phyloP scores from a whole-genome alignment of 2,888 invertebrate genomes.

The Branchinecta sandiegonensis region DNA sequence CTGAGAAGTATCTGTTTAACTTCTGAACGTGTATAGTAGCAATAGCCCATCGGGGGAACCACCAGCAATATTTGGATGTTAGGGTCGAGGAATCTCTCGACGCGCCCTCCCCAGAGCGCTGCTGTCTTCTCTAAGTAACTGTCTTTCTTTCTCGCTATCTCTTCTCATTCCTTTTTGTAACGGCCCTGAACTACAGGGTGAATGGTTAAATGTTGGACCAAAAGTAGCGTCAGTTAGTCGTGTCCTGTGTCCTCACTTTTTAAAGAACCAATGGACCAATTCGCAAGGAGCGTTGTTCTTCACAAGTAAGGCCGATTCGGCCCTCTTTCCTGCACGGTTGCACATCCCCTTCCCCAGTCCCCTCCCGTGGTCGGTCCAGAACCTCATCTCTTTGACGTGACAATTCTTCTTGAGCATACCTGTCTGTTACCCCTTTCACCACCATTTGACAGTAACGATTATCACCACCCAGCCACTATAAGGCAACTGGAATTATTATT shows the following conservation, averaged over 20 bases:
- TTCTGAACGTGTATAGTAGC: constrained; percentile 11
- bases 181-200: neutral
- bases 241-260: neutral
- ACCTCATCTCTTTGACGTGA: no score
- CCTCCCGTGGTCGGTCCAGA: neutral
- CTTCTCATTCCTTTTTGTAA: neutral
- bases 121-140: neutral
- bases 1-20: neutral
- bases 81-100: neutral
- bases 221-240: neutral
- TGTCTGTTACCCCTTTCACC: no score
- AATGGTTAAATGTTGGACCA: constrained; percentile 16
- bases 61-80: constrained; percentile 14
- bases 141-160: neutral
- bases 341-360: neutral
- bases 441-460: no score
- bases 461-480: no score
- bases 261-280: constrained; percentile 3
- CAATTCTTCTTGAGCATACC: no score
- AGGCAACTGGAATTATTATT: no score
- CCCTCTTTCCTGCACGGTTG: constrained; percentile 9
- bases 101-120: neutral
- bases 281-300: neutral
- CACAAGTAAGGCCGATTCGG: constrained; percentile 2
- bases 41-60: constrained; percentile 6